phyloP scores from a whole-genome alignment of 2,888 invertebrate species.

The Willowsia nigromaculata region DNA sequence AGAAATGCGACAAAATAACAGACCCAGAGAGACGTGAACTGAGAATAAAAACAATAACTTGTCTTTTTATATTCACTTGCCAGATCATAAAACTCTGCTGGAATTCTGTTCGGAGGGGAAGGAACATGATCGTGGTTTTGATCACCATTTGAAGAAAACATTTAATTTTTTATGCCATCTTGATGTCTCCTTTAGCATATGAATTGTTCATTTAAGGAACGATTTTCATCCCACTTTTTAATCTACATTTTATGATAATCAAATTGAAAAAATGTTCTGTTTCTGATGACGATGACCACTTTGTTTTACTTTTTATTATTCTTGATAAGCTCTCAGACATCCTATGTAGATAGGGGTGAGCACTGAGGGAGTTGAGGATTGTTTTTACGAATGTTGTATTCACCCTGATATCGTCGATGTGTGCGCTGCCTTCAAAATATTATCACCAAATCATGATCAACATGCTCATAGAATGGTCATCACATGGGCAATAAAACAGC shows the following conservation, averaged over 20 bases:
- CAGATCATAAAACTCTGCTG: slow-evolving; percentile 69
- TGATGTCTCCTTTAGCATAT: slow-evolving; percentile 71
- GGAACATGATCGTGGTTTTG: background rate
- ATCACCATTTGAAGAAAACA: slow-evolving; percentile 21
- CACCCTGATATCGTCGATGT: background rate
- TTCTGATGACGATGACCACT: background rate
- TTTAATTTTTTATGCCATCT: slow-evolving; percentile 45
- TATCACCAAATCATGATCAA: slow-evolving; percentile 61
- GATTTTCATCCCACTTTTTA: slow-evolving; percentile 58
- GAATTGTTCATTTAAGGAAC: slow-evolving; percentile 66
- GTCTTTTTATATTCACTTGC: slow-evolving; percentile 61
- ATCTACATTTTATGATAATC: slow-evolving; percentile 63
- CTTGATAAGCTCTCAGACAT: background rate
- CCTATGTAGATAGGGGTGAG: no score
- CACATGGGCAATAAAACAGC: slow-evolving; percentile 64
- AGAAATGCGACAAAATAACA: slow-evolving; percentile 20
- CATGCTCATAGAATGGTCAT: slow-evolving; percentile 59
- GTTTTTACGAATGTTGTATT: background rate
- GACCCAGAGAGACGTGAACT: background rate
- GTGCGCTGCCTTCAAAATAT: slow-evolving; percentile 26
- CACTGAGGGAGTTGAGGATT: slow-evolving; percentile 22
- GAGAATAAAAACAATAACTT: slow-evolving; percentile 41
- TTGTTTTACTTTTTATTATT: slow-evolving; percentile 35
- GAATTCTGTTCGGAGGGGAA: slow-evolving; percentile 34
- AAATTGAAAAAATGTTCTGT: slow-evolving; percentile 1